Percentiles rank a stretch among this genome's conserved stretches.
phyloP scores from a whole-genome alignment of 2,888 invertebrate species.

The Amiota mariae region DNA sequence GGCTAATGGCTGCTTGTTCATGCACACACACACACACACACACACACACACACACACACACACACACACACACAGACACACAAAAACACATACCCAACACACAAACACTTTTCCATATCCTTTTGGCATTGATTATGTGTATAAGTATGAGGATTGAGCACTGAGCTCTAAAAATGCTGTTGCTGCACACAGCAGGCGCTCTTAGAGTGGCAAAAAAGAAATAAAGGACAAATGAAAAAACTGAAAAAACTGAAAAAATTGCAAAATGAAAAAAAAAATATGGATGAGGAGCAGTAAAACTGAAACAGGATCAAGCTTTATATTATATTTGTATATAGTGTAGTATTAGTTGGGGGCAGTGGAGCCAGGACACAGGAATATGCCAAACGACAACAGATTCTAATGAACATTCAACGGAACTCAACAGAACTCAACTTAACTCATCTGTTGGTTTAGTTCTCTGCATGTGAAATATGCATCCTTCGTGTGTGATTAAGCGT shows the following conservation, averaged over 20 bases:
- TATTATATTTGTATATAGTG: conserved; percentile 39
- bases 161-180: conserved; percentile 51
- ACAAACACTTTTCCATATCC: conserved; percentile 32
- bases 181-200: conserved; percentile 58
- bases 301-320: conserved; percentile 40
- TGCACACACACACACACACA: conserved; percentile 36
- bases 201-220: conserved; percentile 27
- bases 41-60: conserved; percentile 24
- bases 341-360: not conserved
- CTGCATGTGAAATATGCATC: conserved; percentile 57
- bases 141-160: no score
- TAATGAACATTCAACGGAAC: conserved; percentile 55
- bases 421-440: conserved; percentile 45
- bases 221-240: no score
- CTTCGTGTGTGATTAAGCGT: conserved; percentile 61
- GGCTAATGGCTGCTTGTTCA: conserved; percentile 53
- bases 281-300: conserved; percentile 43
- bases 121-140: conserved; percentile 46
- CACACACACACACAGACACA: conserved; percentile 37
- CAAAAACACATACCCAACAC: no score
- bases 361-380: not conserved
- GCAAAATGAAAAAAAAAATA: not conserved
- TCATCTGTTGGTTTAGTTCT: not conserved
- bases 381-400: conserved; percentile 36
- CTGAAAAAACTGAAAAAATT: not conserved